Conservation (phyloP, 92 coral and sea anemone genomes). For the Phymanthus crucifer region DNA sequence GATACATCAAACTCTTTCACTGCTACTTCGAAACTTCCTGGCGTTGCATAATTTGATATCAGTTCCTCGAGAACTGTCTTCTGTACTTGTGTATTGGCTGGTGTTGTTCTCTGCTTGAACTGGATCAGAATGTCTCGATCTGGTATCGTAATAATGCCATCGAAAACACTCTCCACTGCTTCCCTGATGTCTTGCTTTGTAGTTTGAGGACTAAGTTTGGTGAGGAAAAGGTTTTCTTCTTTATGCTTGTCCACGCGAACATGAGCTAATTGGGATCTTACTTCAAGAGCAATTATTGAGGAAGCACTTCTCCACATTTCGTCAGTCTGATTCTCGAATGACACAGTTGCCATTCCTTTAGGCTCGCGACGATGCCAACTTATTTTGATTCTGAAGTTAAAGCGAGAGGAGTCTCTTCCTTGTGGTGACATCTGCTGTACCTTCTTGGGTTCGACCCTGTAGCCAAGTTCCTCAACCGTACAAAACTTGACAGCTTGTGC, state of each 20-base stretch:
- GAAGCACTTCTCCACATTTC: not conserved
- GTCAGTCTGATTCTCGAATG: not conserved
- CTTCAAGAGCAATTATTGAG: not conserved
- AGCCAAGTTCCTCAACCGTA: not conserved
- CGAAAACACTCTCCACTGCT: constrained; percentile 37
- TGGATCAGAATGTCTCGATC: constrained; percentile 24
- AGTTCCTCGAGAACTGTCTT: not conserved
- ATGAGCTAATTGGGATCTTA: not conserved
- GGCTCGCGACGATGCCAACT: constrained; percentile 57
- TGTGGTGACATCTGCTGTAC: not conserved
- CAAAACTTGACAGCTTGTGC: constrained; percentile 5
- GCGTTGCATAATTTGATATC: constrained; percentile 11
- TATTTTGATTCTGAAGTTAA: constrained; percentile 36
- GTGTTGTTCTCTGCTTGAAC: constrained; percentile 28
- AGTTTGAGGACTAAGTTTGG: not conserved
- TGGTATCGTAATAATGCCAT: constrained; percentile 13
- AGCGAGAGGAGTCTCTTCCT: not conserved
- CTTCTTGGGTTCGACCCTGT: constrained; percentile 22
- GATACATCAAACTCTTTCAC: constrained; percentile 3
- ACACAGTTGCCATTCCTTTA: constrained; percentile 46
- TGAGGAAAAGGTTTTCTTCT: not conserved
- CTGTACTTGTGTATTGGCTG: constrained; percentile 12
- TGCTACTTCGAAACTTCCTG: constrained; percentile 21
- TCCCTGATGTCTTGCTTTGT: constrained; percentile 40
- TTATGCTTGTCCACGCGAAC: not conserved